Evolutionary conservation across 2,113 vertebrate genomes (phyloP), one percentile per base, ranked within the genome.

Genomic region (Deroptyus accipitrinus): DNA sequence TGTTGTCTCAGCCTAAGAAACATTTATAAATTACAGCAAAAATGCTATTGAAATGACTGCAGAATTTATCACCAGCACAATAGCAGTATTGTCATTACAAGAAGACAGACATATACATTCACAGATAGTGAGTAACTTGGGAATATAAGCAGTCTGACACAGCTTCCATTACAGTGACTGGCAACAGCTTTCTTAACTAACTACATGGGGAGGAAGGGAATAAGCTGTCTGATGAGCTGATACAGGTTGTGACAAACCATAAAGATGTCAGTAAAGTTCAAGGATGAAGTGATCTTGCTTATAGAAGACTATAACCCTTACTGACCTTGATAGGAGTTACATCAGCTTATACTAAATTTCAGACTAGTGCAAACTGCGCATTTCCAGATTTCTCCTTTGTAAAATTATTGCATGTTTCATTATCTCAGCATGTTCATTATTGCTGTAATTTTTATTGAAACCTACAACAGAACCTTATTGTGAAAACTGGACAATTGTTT

Each of bases 131-230:
- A 54, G 84, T 49, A 86, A 9, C 46, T 70, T 66, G 82, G 59
- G 67, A 92, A 91, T 35, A 68, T 3, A 6, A 85, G 54, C 46
- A 75, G 54, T 31, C 27, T 86, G 92, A 96, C 41, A 62, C 46
- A 92, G 46, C 54, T 83, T 77, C 49, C 82, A 80, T 39, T 81
- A 42, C 15, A 4, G 3, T 73, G 62, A 79, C 64, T 68, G 37
- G 41, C 57, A 85, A 44, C 48, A 79, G 16, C 30, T 66, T 51
- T 44, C 74, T 7, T 49, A 88, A 17, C 66, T 31, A 62, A 70
- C 19, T 66, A 51, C 1, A 1, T 0, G 6, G 4, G 13, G 31
- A 30, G 24, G 33, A 54, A n/a, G 33, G 33, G 66, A 72, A 22
- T 15, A 54, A 73, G 4, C 39, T 30, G 17, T n/a, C 25, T 80